Evolutionary conservation across 1,140 invertebrate genomes (phyloP), one percentile per base, ranked within the genome.

Genomic region (Microplitis mediator): DNA sequence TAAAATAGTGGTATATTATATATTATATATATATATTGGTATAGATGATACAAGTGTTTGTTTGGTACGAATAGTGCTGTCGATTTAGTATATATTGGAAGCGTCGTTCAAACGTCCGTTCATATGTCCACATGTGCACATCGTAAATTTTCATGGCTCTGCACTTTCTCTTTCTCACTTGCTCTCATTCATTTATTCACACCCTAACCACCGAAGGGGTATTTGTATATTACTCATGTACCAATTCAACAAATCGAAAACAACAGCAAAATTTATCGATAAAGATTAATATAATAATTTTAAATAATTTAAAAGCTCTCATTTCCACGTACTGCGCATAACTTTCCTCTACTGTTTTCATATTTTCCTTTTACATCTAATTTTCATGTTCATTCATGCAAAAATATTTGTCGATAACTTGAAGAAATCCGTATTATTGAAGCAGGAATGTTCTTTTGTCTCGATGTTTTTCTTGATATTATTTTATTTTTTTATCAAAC

Each of bases 101-200:
- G 52, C 52, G 52, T 56, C 52, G 52, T 56, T 56, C 52, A 56
- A 56, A 56, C 52, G 52, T 56, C 52, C 52, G 52, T 23, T 56
- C 5, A 60, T 60, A 31, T 31, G 58, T 60, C 23, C 58, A 34
- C 58, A 11, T 60, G 14, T 23, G 52, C 31, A 34, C 16, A 60
- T 60, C 58, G 23, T 60, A 60, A 60, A 60, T 60, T 60, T 60
- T 60, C 58, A 31, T 32, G 9, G 16, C 9, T 60, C 58, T 32
- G 9, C 58, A 60, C 58, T 34, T 60, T 16, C 58, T 60, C 16
- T 32, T 34, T 60, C 39, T 45, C 39, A 45, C 39, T 45, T 45
- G 11, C 39, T 45, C 39, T 8, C 39, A 45, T 45, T 45, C 39
- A 45, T 45, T 9, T 45, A 45, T 45, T 45, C 39, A 45, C 39